Evolutionary conservation across 2,797 vertebrate species (phyloP), one percentile per base, ranked within the genome.

Genomic region (Pantherophis alleghaniensis): DNA sequence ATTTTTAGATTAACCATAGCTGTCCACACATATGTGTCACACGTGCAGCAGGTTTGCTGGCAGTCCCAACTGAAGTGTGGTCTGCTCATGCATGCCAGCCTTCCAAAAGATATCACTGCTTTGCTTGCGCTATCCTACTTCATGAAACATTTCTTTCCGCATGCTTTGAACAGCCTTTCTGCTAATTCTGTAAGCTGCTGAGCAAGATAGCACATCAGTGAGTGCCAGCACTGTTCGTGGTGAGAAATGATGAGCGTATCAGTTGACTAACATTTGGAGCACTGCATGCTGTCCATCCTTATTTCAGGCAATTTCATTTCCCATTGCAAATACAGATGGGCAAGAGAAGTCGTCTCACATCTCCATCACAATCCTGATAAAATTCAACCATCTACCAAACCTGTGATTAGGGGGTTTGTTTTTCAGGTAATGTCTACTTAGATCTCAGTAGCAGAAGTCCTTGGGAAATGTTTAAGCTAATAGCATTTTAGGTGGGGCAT

Each of bases 171-270:
- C 37, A 83, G 79, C 22, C 42, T 83, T 83, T 83, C 42, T 83
- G 37, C 37, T 83, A 83, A 83, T 83, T 37, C 83, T 95, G 94
- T 88, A 92, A 28, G 55, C 32, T 26, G 63, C 92, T 74, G 94
- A 69, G 18, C 63, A 90, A 90, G 61, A n/a, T 2, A 83, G 37
- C 74, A 83, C 37, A 47, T 83, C 74, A 24, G 10, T 83, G 10
- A 47, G 22, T 47, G 79, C 79, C 79, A 47, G 79, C 37, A 47
- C 79, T 12, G 79, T 83, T 47, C 24, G 20, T 47, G 20, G 42
- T 83, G 10, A 47, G 74, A 83, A 83, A 83, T 24, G 74, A 47
- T 83, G 74, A 83, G 32, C 10, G 10, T 47, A 83, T 83, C 9
- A 47, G 10, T 47, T 83, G 79, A 47, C 20, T 47, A 83, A 47